Base-by-base conservation (phyloP, 2,797 vertebrate genomes). In the Pachyuromys duprasi region DNA sequence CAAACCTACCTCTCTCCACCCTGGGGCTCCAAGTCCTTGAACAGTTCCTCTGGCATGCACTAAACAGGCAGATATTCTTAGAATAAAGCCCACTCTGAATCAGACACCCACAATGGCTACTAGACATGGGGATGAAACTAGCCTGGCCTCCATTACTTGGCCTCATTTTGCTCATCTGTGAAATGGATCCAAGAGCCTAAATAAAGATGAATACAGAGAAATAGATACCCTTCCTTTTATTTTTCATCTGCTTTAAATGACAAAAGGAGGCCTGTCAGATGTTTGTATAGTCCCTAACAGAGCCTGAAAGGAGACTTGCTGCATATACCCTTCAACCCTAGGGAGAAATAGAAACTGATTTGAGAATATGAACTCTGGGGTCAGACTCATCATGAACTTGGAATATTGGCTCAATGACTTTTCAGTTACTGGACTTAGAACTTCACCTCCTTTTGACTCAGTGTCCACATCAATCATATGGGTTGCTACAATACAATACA, bases 391-490 rank as follows among this genome's bases (percentile, higher is more conserved):
- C 28, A 28, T 5, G 28, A 33, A 42, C 8, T 28, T 76, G 26
- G 20, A 72, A 69, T 69, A 13, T 45, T 6, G 8, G 60, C 31
- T 91, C 60, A 39, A 49, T 55, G 33, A 53, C 82, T 91, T 84
- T n/a, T 31, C 75, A 49, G 24, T 45, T 81, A 60, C 76, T 82
- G 89, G 62, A 91, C 55, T 26, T 53, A 28, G 49, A 55, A 31
- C 31, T 74, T 93, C 82, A 62, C 3, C 14, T 86, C 39, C 89
- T 42, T 36, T 3, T 60, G 18, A n/a, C 63, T 94, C n/a, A 3
- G 45, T 82, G 86, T 84, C 57, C 13, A 86, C 75, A 20, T 86
- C 90, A 75, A 2, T 95, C 83, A 90, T 80, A 49, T 94, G 65
- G 60, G 76, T 74, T 79, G 4, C 33, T 49, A 49, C 9, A 49